A percentile compares a stretch with the other conserved stretches of the same genome.
Evolutionary conservation across 1,140 invertebrate species (phyloP).

Genomic region (Trichonephila clavata): DNA sequence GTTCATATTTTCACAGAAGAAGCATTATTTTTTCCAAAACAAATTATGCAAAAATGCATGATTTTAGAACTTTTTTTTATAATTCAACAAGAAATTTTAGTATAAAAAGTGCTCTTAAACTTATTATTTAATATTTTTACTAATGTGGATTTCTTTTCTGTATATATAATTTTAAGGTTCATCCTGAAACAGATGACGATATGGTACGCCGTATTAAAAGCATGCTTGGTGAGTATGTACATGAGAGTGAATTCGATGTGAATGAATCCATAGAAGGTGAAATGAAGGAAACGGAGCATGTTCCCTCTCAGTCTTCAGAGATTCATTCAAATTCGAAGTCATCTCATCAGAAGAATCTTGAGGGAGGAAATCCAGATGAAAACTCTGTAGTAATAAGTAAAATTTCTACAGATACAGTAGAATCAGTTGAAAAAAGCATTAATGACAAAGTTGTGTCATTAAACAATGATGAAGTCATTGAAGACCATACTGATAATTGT

Average conservation of each 20-base stretch:
- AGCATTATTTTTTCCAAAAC: too few species aligned
- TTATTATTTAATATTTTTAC: neutral
- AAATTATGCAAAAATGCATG: too few species aligned
- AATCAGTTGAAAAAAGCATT: neutral
- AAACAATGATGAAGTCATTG: neutral
- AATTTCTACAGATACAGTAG: neutral
- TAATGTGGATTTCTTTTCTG: neutral
- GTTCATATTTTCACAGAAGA: too few species aligned
- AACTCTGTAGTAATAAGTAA: neutral
- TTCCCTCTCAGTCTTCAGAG: neutral
- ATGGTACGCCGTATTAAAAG: slow-evolving; percentile 69
- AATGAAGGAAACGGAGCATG: neutral
- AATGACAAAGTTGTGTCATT: neutral
- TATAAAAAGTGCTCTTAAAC: neutral
- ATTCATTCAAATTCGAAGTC: neutral
- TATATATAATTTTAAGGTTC: slow-evolving; percentile 37
- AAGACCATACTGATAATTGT: neutral
- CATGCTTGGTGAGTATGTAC: slow-evolving; percentile 65
- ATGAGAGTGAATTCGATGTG: slow-evolving; percentile 23
- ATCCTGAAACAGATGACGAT: slow-evolving; percentile 65
- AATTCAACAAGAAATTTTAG: too few species aligned
- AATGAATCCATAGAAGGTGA: neutral
- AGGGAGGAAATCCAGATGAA: neutral
- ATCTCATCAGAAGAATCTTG: neutral
- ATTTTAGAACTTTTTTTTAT: too few species aligned